These are phyloP conservation scores for Margaritifera margaritifera DNA, from an alignment of 2,888 invertebrate genomes.

Conservation along the genomic window DNA sequence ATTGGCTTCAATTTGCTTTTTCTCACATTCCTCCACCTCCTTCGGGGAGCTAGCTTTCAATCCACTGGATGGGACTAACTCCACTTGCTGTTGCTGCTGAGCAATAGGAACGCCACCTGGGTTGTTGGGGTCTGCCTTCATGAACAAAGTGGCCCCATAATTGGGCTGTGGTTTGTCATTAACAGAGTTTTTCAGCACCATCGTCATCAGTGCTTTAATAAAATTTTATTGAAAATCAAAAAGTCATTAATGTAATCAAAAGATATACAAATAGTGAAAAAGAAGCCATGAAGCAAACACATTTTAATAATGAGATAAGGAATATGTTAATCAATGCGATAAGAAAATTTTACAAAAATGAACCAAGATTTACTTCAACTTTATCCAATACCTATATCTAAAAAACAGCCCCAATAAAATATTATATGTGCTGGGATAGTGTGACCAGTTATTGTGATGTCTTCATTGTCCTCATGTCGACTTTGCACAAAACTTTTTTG, in stretches of 20 bases:
- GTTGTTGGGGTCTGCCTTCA: conserved; percentile 11
- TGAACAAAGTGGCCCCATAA: conserved; percentile 57
- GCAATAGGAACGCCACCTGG: neutral
- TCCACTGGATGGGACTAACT: neutral
- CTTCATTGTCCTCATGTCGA: too few species aligned
- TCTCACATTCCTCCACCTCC: conserved; percentile 31
- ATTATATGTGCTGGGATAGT: too few species aligned
- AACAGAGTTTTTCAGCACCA: conserved; percentile 56
- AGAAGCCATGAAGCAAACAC: neutral
- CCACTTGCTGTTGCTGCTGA: neutral
- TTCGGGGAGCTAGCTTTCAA: neutral
- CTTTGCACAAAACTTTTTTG: too few species aligned
- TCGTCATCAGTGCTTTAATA: conserved; percentile 58
- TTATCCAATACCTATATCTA: too few species aligned
- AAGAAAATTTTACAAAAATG: neutral
- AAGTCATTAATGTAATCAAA: neutral
- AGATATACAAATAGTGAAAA: neutral
- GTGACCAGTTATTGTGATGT: too few species aligned
- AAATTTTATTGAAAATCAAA: neutral
- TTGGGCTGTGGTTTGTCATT: conserved; percentile 41
- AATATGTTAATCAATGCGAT: neutral
- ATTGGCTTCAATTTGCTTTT: conserved; percentile 28
- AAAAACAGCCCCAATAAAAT: too few species aligned
- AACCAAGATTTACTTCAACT: too few species aligned
- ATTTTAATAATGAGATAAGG: neutral